phyloP scores from a whole-genome alignment of 2,888 invertebrate species.

The Cheilosia soror region DNA sequence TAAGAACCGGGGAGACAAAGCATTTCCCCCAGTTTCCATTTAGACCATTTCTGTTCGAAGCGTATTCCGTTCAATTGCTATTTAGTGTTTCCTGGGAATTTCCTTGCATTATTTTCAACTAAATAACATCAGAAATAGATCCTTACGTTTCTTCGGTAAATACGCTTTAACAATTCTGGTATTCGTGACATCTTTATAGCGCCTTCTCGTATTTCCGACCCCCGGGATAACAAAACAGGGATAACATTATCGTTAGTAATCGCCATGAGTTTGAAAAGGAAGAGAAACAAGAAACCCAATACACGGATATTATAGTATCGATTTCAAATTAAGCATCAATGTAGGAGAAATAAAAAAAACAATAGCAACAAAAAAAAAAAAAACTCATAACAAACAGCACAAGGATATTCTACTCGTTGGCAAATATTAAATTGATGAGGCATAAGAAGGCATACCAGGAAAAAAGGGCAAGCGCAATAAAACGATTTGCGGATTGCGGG shows the following conservation, averaged over 20 bases:
- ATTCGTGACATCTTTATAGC: conserved; percentile 18
- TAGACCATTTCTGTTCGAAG: too few relatives aligned
- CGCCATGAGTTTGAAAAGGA: conserved; percentile 25
- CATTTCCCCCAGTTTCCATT: too few relatives aligned
- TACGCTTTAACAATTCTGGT: too few relatives aligned
- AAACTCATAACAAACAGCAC: background rate
- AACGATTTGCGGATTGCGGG: conserved; percentile 42
- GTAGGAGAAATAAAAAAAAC: conserved; percentile 6
- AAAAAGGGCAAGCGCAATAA: background rate
- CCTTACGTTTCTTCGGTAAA: too few relatives aligned
- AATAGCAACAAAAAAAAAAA: background rate
- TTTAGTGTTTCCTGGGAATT: too few relatives aligned
- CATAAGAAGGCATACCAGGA: conserved; percentile 26
- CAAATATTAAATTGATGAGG: conserved; percentile 52
- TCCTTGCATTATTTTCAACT: too few relatives aligned
- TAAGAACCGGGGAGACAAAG: too few relatives aligned
- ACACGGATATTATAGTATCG: conserved; percentile 26
- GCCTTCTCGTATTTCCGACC: background rate
- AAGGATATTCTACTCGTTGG: conserved; percentile 33
- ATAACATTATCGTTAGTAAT: conserved; percentile 34
- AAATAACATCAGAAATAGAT: too few relatives aligned
- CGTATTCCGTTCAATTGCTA: too few relatives aligned
- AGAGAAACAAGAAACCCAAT: conserved; percentile 28
- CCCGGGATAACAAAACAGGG: conserved; percentile 13
- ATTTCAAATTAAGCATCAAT: conserved; percentile 64